Conservation (phyloP, 2,888 invertebrate species). For the Leuctra nigra region DNA sequence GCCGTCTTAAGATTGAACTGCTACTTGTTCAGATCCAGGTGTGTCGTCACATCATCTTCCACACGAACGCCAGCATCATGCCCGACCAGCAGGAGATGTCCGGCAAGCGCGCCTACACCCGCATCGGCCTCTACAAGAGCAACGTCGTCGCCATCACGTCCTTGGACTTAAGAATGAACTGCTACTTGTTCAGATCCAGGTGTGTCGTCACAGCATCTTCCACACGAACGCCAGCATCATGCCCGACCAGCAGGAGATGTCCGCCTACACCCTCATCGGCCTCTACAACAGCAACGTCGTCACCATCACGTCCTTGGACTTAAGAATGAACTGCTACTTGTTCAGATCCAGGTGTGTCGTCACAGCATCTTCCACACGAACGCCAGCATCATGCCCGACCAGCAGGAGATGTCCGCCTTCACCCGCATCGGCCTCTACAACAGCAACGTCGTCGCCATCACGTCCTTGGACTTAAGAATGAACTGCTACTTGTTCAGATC, state of each 20-base stretch:
- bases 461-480: too few relatives aligned
- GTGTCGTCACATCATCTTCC: conserved; percentile 35
- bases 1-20: too few relatives aligned
- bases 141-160: conserved; percentile 75
- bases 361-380: conserved; percentile 38
- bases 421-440: conserved; percentile 63
- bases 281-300: conserved; percentile 71
- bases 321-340: too few relatives aligned
- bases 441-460: conserved; percentile 73
- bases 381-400: conserved; percentile 35
- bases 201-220: conserved; percentile 35
- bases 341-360: conserved; percentile 35
- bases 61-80: conserved; percentile 38
- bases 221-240: conserved; percentile 38
- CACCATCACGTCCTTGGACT: too few relatives aligned
- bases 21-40: conserved; percentile 35
- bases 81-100: conserved; percentile 20
- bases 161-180: too few relatives aligned
- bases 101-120: conserved; percentile 50
- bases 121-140: conserved; percentile 64
- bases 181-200: conserved; percentile 35
- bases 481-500: too few relatives aligned
- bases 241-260: conserved; percentile 18
- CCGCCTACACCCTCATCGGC: conserved; percentile 58
- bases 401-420: conserved; percentile 30